A percentile compares a stretch with the other conserved stretches of the same genome.
These are phyloP conservation scores for Agonopterix heracliana DNA, from an alignment of 2,888 invertebrate genomes.

Conservation along the genomic window DNA sequence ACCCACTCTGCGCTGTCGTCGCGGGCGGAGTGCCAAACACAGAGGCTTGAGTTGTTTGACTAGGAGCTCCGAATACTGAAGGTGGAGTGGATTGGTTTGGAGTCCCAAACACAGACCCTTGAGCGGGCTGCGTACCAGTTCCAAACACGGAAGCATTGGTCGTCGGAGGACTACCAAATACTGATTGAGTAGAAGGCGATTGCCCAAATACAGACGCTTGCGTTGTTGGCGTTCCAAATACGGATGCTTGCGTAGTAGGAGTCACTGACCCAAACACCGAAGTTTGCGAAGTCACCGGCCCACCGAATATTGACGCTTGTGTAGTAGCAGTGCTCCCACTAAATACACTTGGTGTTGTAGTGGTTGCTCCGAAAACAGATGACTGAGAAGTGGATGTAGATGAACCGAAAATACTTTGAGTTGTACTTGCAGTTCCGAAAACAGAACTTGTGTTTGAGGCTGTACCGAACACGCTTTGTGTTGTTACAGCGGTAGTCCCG, in stretches of 20 bases:
- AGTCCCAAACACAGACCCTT: constrained; percentile 23
- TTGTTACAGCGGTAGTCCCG: constrained; percentile 7
- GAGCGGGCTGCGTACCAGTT: constrained; percentile 19
- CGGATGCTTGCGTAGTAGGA: constrained; percentile 19
- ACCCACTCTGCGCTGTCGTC: constrained; percentile 40
- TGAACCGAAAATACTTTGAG: constrained; percentile 28
- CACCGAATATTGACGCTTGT: constrained; percentile 15
- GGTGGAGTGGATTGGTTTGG: constrained; percentile 17
- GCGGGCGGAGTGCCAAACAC: constrained; percentile 30
- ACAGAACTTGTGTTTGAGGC: constrained; percentile 14
- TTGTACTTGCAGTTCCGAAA: constrained; percentile 17
- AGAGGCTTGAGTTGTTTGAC: constrained; percentile 21
- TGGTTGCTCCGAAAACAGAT: constrained; percentile 26
- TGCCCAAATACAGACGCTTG: constrained; percentile 17
- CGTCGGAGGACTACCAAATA: constrained; percentile 24
- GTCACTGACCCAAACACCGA: constrained; percentile 24
- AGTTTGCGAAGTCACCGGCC: constrained; percentile 18
- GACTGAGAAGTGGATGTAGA: constrained; percentile 25
- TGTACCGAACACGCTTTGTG: constrained; percentile 14
- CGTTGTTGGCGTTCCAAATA: constrained; percentile 23
- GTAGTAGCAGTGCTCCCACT: constrained; percentile 18
- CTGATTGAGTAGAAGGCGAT: constrained; percentile 19
- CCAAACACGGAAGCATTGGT: constrained; percentile 29
- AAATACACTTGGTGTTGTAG: constrained; percentile 24
- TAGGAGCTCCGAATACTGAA: constrained; percentile 28